Conservation (phyloP, 2,888 invertebrate species). For the Amorpha juglandis region DNA sequence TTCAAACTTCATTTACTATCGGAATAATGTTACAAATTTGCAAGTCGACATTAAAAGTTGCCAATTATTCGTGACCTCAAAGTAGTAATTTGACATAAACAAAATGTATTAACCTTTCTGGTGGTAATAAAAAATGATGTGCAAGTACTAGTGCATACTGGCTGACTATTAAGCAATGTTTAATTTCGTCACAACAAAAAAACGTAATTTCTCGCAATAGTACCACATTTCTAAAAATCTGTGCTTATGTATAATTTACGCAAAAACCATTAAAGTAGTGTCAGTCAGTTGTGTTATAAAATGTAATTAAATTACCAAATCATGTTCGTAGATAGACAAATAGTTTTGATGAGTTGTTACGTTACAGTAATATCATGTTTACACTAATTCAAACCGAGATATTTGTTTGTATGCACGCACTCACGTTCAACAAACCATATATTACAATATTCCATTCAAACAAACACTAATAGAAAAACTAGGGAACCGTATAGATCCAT, state of each 20-base stretch:
- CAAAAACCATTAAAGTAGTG: background rate
- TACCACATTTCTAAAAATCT: background rate
- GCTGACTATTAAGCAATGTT: conserved; percentile 1
- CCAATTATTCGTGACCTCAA: conserved; percentile 17
- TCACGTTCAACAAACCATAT: background rate
- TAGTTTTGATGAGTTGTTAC: background rate
- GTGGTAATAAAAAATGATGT: background rate
- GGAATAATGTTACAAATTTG: conserved; percentile 3
- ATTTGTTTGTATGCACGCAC: conserved; percentile 6
- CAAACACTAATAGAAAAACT: background rate
- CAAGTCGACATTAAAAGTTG: conserved; percentile 9
- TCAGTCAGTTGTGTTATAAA: background rate
- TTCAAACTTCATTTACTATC: conserved; percentile 9
- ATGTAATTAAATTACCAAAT: background rate
- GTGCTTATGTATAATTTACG: background rate
- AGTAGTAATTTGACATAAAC: background rate
- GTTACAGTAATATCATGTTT: too few relatives aligned
- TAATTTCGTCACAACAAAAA: background rate
- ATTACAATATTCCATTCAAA: background rate
- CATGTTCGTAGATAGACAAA: background rate
- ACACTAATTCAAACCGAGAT: background rate
- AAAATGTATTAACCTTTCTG: background rate
- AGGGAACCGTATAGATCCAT: background rate
- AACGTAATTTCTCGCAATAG: conserved; percentile 4
- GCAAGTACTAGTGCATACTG: background rate